Evolutionary conservation across 1,140 invertebrate genomes (phyloP).

Genomic region (Wiebesia pumilae): DNA sequence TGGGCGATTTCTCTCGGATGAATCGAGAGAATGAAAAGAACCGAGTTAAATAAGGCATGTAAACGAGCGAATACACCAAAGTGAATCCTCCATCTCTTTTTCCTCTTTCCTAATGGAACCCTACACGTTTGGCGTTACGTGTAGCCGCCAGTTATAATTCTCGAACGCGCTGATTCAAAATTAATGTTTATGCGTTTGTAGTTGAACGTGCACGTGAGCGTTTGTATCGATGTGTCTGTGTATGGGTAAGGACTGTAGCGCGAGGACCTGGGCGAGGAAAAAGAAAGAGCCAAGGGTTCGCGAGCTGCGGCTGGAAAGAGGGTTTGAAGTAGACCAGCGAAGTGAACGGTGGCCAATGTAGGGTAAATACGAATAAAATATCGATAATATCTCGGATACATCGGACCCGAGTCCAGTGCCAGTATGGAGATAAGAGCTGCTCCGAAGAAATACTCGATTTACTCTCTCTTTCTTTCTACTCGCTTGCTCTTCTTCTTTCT

Average conservation of each 20-base stretch:
- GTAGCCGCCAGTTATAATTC: background rate
- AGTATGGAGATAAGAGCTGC: conserved; percentile 49
- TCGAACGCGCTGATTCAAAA: background rate
- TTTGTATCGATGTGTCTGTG: background rate
- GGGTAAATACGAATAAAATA: conserved; percentile 66
- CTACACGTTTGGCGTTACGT: background rate
- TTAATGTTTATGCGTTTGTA: too few relatives aligned
- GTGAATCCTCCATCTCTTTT: conserved; percentile 40
- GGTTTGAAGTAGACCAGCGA: conserved; percentile 11
- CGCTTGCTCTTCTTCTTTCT: background rate
- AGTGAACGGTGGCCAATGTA: conserved; percentile 54
- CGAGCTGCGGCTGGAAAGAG: conserved; percentile 23
- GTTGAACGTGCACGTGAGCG: too few relatives aligned
- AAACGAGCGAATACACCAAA: conserved; percentile 57
- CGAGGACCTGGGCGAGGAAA: background rate
- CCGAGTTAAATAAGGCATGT: conserved; percentile 37
- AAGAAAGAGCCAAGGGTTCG: conserved; percentile 30
- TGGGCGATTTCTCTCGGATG: conserved; percentile 21
- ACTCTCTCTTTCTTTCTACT: background rate
- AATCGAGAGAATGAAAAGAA: conserved; percentile 33
- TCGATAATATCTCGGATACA: conserved; percentile 61
- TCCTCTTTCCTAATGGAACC: background rate
- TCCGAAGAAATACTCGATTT: conserved; percentile 30
- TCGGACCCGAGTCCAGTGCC: conserved; percentile 25
- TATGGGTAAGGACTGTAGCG: background rate